A percentile compares a stretch with the other conserved stretches of the same genome.
These are phyloP conservation scores for Lutjanus erythropterus DNA, from an alignment of 2,113 vertebrate species.

Conservation along the genomic window DNA sequence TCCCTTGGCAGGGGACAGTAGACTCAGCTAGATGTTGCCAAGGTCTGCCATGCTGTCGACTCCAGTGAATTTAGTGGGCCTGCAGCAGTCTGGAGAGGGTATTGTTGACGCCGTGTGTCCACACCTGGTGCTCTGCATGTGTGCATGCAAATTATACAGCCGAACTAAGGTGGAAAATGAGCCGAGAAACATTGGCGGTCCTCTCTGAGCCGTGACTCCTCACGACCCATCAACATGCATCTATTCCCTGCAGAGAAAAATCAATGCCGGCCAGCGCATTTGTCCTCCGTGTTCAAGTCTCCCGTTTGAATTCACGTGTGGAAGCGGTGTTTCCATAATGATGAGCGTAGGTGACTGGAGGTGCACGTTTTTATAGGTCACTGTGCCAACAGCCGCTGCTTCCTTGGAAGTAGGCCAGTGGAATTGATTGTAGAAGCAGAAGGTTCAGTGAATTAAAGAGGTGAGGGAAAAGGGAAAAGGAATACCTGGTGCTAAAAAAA, in stretches of 20 bases:
- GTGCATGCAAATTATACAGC: conserved; percentile 34
- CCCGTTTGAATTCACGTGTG: conserved; percentile 23
- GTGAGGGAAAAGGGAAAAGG: conserved; percentile 22
- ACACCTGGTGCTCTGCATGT: conserved; percentile 40
- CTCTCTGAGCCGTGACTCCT: conserved; percentile 14
- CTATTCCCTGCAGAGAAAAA: conserved; percentile 27
- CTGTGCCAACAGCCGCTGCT: conserved; percentile 59
- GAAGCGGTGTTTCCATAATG: neutral
- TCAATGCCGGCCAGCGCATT: conserved; percentile 25
- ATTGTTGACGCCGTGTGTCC: conserved; percentile 22
- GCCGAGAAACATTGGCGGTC: conserved; percentile 18
- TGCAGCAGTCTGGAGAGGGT: neutral
- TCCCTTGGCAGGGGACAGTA: conserved; percentile 24
- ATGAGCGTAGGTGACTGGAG: conserved; percentile 26
- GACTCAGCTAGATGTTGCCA: conserved; percentile 29
- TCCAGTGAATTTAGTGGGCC: conserved; percentile 30
- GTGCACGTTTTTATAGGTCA: conserved; percentile 66
- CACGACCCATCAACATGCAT: conserved; percentile 17
- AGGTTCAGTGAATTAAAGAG: conserved; percentile 46
- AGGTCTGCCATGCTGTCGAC: conserved; percentile 25
- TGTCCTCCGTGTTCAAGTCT: neutral
- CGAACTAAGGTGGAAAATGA: conserved; percentile 38
- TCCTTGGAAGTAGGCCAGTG: conserved; percentile 63
- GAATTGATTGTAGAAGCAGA: conserved; percentile 53
- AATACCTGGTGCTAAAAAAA: conserved; percentile 19